Base-by-base conservation (phyloP, 2,797 vertebrate species). In the Chelmon rostratus region DNA sequence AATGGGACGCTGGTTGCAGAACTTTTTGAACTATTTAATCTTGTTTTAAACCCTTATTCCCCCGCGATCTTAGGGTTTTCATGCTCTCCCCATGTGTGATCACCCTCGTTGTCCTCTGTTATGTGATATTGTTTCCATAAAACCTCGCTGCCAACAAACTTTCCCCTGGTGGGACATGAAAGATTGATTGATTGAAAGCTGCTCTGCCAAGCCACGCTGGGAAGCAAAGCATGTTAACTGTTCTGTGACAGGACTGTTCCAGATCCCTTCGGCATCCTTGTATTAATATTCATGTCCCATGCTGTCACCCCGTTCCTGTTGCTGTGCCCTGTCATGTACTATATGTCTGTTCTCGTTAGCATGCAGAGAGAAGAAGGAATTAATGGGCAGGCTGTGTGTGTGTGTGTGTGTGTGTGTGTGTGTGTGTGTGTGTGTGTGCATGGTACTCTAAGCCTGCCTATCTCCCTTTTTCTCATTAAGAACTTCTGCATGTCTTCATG, bases 201-300 rank as follows among this genome's bases (percentile, higher is more conserved):
- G 54, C 59, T 80, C 70, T 86, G 79, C 79, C 82, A 87, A 85
- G 78, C 77, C 68, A 67, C 13, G 31, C 75, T 52, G 70, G 66
- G 68, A 83, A 83, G 78, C 67, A 74, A 56, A 87, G 73, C 63
- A 73, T 82, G 81, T 84, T 74, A 88, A 83, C 75, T 28, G 74
- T 77, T 78, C 58, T 52, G 67, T 33, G 56, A 77, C 86, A 62
- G 72, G 70, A 76, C 74, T 68, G 67, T 82, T 92, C 74, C 81
- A 71, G 76, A 86, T 88, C 77, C 83, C 79, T 69, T 79, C 50
- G 73, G 81, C 84, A 70, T 82, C 65, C 6, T 13, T 11, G 31
- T 68, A 88, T 92, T 91, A 90, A 86, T 90, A 92, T 94, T 89
- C 88, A 91, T 90, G 72, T 80, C 80, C 69, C 54, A 72, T 76